These are phyloP conservation scores for Zonotrichia leucophrys DNA, from an alignment of 2,113 vertebrate species.

Conservation along the genomic window DNA sequence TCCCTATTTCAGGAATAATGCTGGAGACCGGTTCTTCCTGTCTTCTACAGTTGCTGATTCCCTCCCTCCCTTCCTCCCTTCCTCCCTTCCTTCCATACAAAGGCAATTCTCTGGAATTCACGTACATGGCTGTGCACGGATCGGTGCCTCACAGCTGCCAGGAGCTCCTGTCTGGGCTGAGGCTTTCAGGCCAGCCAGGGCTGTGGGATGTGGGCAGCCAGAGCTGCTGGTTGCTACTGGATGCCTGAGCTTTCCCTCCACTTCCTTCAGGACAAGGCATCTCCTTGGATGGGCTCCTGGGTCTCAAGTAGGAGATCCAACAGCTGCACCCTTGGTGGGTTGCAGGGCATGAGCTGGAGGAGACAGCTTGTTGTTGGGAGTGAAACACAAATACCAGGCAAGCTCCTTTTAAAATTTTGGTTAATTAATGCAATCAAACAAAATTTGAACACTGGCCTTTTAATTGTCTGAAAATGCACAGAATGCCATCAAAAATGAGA, in stretches of 20 bases:
- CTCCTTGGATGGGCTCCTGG: not conserved
- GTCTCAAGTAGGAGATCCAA: rapidly evolving
- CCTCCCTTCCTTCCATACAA: too few species aligned
- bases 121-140: rapidly evolving
- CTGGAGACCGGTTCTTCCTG: not conserved
- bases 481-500: not conserved
- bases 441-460: not conserved
- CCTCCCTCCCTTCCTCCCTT: not conserved
- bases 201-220: rapidly evolving
- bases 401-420: not conserved
- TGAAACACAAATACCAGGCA: not conserved
- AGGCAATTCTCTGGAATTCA: not conserved
- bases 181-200: not conserved
- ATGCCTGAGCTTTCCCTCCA: not conserved
- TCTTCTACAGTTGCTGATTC: not conserved
- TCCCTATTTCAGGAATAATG: not conserved
- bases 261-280: not conserved
- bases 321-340: not conserved
- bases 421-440: not conserved
- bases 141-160: not conserved
- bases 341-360: rapidly evolving
- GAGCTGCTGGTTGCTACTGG: rapidly evolving
- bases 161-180: not conserved
- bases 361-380: not conserved
- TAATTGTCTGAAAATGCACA: not conserved